Percentiles rank a stretch among this genome's conserved stretches.
phyloP scores from a whole-genome alignment of 2,888 invertebrate genomes.

The Phaedon cochleariae region DNA sequence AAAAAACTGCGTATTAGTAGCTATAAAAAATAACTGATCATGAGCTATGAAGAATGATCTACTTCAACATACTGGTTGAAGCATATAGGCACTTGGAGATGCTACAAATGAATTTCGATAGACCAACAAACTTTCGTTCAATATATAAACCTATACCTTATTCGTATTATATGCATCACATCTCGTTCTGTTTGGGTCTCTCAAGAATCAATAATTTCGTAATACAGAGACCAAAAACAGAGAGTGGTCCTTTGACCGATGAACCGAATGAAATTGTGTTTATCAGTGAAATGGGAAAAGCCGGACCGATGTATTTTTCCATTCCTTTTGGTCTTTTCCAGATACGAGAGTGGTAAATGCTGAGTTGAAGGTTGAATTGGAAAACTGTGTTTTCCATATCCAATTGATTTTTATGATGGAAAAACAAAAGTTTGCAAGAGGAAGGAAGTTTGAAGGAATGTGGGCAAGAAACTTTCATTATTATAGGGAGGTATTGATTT shows the following conservation, averaged over 20 bases:
- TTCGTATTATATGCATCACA: background rate
- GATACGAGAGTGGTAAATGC: background rate
- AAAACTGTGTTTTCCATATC: background rate
- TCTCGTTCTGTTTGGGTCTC: background rate
- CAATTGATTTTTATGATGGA: background rate
- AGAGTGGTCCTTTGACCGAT: slow-evolving; percentile 45
- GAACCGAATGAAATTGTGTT: slow-evolving; percentile 47
- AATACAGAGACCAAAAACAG: slow-evolving; percentile 39
- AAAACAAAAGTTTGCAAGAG: background rate
- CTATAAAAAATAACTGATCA: too few relatives aligned
- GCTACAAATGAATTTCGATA: background rate
- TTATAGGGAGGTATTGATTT: too few relatives aligned
- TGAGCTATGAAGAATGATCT: too few relatives aligned
- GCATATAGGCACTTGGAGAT: too few relatives aligned
- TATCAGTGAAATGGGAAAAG: slow-evolving; percentile 42
- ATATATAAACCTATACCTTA: too few relatives aligned
- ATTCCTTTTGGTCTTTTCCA: background rate
- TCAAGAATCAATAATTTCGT: slow-evolving; percentile 34
- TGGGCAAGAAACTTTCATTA: too few relatives aligned
- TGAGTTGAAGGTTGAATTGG: background rate
- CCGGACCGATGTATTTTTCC: slow-evolving; percentile 27
- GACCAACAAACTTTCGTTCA: background rate
- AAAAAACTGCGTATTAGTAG: too few relatives aligned
- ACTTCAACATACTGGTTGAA: too few relatives aligned
- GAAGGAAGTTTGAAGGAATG: background rate